These are phyloP conservation scores for Lasioglossum lativentre DNA, from an alignment of 2,888 invertebrate genomes.

Conservation along the genomic window DNA sequence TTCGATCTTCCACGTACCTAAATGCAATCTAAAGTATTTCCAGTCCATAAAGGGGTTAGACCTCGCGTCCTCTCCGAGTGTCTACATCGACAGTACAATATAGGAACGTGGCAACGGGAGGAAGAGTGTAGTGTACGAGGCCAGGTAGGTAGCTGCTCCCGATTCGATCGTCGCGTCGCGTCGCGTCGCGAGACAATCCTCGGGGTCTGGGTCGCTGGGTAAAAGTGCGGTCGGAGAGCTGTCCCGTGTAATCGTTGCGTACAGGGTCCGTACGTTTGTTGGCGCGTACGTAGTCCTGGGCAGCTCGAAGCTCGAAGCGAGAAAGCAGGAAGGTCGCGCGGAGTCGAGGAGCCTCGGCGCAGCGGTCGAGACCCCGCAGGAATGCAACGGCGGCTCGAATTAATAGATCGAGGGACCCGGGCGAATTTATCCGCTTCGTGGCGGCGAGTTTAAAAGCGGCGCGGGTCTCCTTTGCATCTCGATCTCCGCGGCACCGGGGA, in stretches of 20 bases:
- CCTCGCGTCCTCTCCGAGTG: not conserved
- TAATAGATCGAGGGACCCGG: slow-evolving; percentile 83
- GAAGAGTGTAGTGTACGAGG: not conserved
- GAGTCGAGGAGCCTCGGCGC: slow-evolving; percentile 44
- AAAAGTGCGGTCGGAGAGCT: not conserved
- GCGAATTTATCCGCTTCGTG: slow-evolving; percentile 83
- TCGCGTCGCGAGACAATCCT: not conserved
- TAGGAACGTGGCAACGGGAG: not conserved
- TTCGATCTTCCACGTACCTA: no score
- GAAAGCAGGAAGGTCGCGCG: slow-evolving; percentile 74
- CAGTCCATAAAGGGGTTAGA: not conserved
- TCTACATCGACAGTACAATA: not conserved
- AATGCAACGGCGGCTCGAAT: slow-evolving; percentile 82
- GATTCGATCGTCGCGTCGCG: slow-evolving; percentile 1
- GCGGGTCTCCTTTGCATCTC: slow-evolving; percentile 81
- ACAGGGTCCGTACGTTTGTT: not conserved
- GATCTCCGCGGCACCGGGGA: slow-evolving; percentile 71
- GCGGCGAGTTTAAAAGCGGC: slow-evolving; percentile 80
- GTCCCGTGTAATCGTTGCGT: not conserved
- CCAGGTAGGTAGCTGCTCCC: not conserved
- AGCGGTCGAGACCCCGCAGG: slow-evolving; percentile 78
- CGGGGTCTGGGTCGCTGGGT: not conserved
- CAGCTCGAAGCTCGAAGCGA: slow-evolving; percentile 42
- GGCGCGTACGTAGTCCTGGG: not conserved
- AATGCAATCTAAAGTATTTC: not conserved